These are phyloP conservation scores for Triplophysa rosa DNA, from an alignment of 2,113 vertebrate species.

Conservation along the genomic window DNA sequence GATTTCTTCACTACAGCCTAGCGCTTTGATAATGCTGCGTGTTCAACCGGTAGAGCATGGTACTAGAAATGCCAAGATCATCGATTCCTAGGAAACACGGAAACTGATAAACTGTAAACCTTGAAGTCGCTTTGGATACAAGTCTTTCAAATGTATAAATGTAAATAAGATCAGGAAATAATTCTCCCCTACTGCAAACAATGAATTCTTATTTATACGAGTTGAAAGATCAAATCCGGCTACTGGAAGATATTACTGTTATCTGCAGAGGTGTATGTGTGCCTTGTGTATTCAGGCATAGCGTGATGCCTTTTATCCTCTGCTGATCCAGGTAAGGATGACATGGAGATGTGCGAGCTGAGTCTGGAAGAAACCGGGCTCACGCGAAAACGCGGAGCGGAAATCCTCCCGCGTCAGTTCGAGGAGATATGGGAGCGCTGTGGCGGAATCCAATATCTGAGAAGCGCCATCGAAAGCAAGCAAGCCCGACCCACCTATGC, in stretches of 20 bases:
- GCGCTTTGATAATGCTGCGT: background rate
- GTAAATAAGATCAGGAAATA: background rate
- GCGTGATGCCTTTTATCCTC: background rate
- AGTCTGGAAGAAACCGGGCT: constrained; percentile 97
- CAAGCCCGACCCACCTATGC: constrained; percentile 95
- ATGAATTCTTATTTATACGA: background rate
- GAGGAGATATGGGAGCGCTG: constrained; percentile 99
- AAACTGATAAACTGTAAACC: no score
- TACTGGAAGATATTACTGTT: background rate
- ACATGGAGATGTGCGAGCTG: constrained; percentile 99
- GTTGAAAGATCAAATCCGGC: background rate
- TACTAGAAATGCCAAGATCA: no score
- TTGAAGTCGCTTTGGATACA: no score
- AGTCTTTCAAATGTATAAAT: no score
- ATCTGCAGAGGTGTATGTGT: background rate
- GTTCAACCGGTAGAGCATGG: no score
- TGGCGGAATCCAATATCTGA: constrained; percentile 95
- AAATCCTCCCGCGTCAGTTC: constrained; percentile 93
- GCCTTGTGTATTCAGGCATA: background rate
- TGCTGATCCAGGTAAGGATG: constrained; percentile 86
- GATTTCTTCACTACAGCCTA: background rate
- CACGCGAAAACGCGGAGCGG: constrained; percentile 93
- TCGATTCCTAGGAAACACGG: background rate
- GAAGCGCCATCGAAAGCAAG: constrained; percentile 90
- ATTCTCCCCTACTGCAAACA: background rate